Base-by-base conservation (phyloP, 2,797 vertebrate genomes). In the Ambastaia sidthimunki region DNA sequence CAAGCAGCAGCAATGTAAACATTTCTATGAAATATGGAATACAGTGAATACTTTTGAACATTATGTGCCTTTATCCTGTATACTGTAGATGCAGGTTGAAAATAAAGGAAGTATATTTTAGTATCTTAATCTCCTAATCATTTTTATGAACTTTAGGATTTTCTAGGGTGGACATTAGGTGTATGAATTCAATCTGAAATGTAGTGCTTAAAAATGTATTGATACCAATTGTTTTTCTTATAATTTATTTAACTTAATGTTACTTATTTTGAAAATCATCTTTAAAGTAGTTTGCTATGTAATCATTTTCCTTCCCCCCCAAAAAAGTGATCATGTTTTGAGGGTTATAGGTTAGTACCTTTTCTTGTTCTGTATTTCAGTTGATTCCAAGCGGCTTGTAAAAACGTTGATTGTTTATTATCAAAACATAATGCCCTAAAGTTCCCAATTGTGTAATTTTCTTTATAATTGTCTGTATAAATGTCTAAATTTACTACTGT, bases 241-340 rank as follows among this genome's bases (percentile, higher is more conserved):
- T 28, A 28, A 28, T 2, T 28, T 28, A 28, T 28, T 28, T 28
- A 28, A 28, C 4, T 28, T 28, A 28, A 28, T n/a, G n/a, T n/a
- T n/a, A n/a, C 28, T 28, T 28, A n/a, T 28, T 28, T 4, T 28
- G 28, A 28, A 28, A 28, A 28, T 28, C 95, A 0, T 97, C 92
- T 85, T 98, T 96, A 79, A 98, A 98, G 87, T 95, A 96, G 4
- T 88, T 97, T 57, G 95, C 94, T 84, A 96, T 96, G 87, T 97
- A 97, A 89, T 98, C 93, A 63, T 97, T 98, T 71, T 96, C 95
- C 96, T 98, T 50, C 23, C 9, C 50, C n/a, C n/a, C n/a, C n/a
- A n/a, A 41, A 50, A 63, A 34, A 55, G 25, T 7, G 6, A 9
- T 50, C 16, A 18, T 50, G 48, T 50, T 18, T 18, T 52, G 18